Percentiles rank a stretch among this genome's conserved stretches.
Conservation (phyloP, 2,797 vertebrate genomes). For the Uromys caudimaculatus region DNA sequence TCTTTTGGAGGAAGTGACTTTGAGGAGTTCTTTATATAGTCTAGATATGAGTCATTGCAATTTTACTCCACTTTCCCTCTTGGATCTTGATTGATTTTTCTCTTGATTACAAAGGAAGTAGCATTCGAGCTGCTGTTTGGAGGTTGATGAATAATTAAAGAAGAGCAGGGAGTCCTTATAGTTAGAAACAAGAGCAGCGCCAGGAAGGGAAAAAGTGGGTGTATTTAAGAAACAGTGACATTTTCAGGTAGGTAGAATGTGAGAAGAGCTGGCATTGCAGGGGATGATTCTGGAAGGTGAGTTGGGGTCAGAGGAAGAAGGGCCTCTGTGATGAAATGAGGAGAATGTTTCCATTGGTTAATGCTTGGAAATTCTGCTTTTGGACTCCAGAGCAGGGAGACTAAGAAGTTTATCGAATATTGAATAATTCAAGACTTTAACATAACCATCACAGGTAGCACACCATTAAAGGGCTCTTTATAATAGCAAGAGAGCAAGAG, state of each 20-base stretch:
- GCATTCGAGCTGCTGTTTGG: constrained; percentile 13
- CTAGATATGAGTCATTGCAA: constrained; percentile 42
- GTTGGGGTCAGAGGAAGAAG: no score
- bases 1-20: constrained; percentile 63
- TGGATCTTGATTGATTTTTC: constrained; percentile 51
- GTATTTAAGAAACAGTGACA: background rate
- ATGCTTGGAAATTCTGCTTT: background rate
- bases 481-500: background rate
- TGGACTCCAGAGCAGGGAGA: background rate
- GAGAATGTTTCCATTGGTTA: background rate
- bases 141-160: constrained; percentile 56
- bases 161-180: background rate
- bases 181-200: constrained; percentile 14
- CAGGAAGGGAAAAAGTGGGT: background rate
- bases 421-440: background rate
- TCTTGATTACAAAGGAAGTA: constrained; percentile 64
- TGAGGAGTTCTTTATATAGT: constrained; percentile 61
- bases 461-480: background rate
- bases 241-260: background rate
- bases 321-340: background rate
- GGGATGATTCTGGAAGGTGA: background rate
- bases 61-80: constrained; percentile 13
- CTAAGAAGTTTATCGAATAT: background rate
- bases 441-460: background rate
- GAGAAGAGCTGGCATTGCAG: background rate